phyloP scores from a whole-genome alignment of 2,888 invertebrate genomes.

The Macropis europaea region DNA sequence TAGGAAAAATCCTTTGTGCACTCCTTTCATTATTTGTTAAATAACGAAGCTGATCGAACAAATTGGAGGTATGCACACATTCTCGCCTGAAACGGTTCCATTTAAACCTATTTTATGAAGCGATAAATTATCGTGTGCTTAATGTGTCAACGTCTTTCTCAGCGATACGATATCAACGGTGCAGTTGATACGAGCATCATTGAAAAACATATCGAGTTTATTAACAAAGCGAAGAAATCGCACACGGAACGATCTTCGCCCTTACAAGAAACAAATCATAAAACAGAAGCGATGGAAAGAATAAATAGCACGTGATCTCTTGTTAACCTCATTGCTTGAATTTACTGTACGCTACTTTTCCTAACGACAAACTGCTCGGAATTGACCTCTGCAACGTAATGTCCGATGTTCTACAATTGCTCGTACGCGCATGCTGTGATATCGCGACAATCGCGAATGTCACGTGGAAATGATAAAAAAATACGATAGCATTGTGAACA shows the following conservation, averaged over 20 bases:
- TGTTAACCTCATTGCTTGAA: slow-evolving; percentile 42
- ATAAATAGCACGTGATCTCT: slow-evolving; percentile 34
- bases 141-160: too few relatives aligned
- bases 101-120: too few relatives aligned
- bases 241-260: not conserved
- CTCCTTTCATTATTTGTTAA: too few relatives aligned
- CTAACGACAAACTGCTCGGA: slow-evolving; percentile 27
- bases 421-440: slow-evolving; percentile 8
- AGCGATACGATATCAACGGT: too few relatives aligned
- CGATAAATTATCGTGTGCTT: too few relatives aligned
- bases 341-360: slow-evolving; percentile 23
- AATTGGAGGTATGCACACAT: too few relatives aligned
- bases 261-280: not conserved
- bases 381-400: slow-evolving; percentile 44
- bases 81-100: too few relatives aligned
- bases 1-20: too few relatives aligned
- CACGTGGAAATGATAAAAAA: slow-evolving; percentile 12
- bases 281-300: not conserved
- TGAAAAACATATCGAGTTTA: too few relatives aligned
- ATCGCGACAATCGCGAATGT: slow-evolving; percentile 27
- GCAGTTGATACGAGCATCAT: not conserved
- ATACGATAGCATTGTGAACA: not conserved
- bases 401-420: slow-evolving; percentile 35
- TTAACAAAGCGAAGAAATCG: not conserved
- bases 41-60: too few relatives aligned